A percentile compares a stretch with the other conserved stretches of the same genome.
Conservation (phyloP, 2,888 invertebrate species). For the Polydrusus cervinus region DNA sequence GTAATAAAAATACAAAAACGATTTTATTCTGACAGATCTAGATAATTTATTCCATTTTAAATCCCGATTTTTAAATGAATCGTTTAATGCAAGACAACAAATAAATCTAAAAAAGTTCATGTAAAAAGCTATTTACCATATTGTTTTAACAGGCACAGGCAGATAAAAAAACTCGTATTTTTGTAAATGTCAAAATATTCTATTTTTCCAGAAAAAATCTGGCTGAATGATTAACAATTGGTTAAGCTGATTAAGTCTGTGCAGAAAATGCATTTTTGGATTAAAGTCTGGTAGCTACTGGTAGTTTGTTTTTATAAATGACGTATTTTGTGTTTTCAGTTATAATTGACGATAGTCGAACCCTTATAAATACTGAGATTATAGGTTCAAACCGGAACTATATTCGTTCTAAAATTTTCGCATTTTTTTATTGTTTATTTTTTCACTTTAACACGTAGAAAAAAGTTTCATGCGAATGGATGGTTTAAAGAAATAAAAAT, state of each 20-base stretch:
- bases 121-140: not conserved
- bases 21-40: too few relatives aligned
- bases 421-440: too few relatives aligned
- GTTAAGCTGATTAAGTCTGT: conserved; percentile 2
- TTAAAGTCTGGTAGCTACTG: not conserved
- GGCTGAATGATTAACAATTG: not conserved
- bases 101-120: not conserved
- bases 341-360: too few relatives aligned
- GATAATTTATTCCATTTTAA: not conserved
- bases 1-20: too few relatives aligned
- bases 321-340: not conserved
- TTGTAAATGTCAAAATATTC: not conserved
- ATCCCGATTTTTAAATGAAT: not conserved
- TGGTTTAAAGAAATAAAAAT: too few relatives aligned
- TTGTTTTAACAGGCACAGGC: not conserved
- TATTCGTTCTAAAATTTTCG: too few relatives aligned
- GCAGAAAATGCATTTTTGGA: not conserved
- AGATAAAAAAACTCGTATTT: conserved; percentile 1
- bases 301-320: not conserved
- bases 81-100: not conserved
- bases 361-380: too few relatives aligned
- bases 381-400: too few relatives aligned
- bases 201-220: not conserved
- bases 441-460: too few relatives aligned
- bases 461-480: too few relatives aligned